Evolutionary conservation across 2,888 invertebrate genomes (phyloP), one percentile per base, ranked within the genome.

Genomic region (Torymus auratus): DNA sequence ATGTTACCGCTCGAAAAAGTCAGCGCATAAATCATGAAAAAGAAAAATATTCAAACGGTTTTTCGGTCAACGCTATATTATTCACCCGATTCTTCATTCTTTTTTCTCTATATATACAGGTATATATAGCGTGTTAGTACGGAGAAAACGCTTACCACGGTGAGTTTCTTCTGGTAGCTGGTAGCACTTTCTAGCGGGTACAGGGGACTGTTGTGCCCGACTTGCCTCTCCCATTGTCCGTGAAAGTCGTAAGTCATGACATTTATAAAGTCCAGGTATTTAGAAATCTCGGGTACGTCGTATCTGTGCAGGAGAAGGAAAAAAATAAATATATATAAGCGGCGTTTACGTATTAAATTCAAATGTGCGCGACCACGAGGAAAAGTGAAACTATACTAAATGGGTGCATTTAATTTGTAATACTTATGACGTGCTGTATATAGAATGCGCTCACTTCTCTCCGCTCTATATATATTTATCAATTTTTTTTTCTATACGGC

Each of bases 231-330:
- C 97, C 97, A 98, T 89, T 97, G 97, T 0, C 98, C 98, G 88
- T 97, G 97, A 93, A 98, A 98, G 90, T 98, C 98, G 88, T 98
- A 98, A 0, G 97, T 97, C 97, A 98, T 97, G 12, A 98, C 96
- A 89, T 97, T 98, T 89, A 98, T 97, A 89, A 96, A 97, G 91
- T 98, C 98, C 88, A 98, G 92, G 89, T 97, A 98, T 92, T 98
- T 98, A 4, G 97, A 95, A 84, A 98, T 96, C 91, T 98, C 98
- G 0, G 96, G 96, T 0, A 98, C 97, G 86, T 98, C 98, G 86
- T 98, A 98, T 7, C 93, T 93, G 84, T 78, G 83, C 83, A 67
- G 53, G 62, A 80, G 67, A 61, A 61, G 17, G 11, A 11, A n/a
- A n/a, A 67, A 15, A 67, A 28, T 14, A 17, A 2, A 62, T 23